Conservation (phyloP, 2,113 vertebrate genomes). For the Brienomyrus brachyistius region DNA sequence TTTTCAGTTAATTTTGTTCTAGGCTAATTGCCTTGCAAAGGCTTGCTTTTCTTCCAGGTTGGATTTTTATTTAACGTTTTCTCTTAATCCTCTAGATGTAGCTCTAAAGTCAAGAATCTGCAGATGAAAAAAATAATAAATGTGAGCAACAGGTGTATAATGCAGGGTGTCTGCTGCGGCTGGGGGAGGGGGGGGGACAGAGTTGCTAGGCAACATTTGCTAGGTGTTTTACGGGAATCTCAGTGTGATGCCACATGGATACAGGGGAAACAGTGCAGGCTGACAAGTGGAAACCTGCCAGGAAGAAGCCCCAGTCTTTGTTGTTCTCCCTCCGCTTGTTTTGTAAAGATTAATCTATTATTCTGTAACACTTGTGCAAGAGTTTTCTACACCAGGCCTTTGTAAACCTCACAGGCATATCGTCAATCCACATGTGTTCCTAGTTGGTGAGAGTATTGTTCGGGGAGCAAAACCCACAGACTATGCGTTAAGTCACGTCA, state of each 20-base stretch:
- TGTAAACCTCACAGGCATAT: not conserved
- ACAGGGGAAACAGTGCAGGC: not conserved
- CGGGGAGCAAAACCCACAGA: not conserved
- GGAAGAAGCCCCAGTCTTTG: not conserved
- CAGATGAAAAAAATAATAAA: not conserved
- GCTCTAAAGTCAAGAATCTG: conserved; percentile 12
- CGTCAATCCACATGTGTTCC: not conserved
- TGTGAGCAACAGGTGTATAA: not conserved
- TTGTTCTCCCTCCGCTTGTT: not conserved
- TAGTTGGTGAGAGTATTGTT: not conserved
- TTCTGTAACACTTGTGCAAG: not conserved
- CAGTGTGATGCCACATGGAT: not conserved
- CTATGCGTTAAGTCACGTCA: not conserved
- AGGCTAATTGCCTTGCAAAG: not conserved
- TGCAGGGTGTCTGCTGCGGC: not conserved
- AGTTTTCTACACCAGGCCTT: not conserved
- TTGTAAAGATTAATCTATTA: not conserved
- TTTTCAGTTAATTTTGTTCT: not conserved
- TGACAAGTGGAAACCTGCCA: not conserved
- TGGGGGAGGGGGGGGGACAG: not conserved
- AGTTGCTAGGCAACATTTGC: conserved; percentile 13
- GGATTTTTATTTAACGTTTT: not conserved
- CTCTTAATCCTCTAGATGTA: conserved; percentile 19
- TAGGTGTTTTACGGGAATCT: not conserved
- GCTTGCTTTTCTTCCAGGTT: not conserved